Percentiles rank a stretch among this genome's conserved stretches.
phyloP scores from a whole-genome alignment of 2,888 invertebrate genomes.

The Heteromurus nitidus region DNA sequence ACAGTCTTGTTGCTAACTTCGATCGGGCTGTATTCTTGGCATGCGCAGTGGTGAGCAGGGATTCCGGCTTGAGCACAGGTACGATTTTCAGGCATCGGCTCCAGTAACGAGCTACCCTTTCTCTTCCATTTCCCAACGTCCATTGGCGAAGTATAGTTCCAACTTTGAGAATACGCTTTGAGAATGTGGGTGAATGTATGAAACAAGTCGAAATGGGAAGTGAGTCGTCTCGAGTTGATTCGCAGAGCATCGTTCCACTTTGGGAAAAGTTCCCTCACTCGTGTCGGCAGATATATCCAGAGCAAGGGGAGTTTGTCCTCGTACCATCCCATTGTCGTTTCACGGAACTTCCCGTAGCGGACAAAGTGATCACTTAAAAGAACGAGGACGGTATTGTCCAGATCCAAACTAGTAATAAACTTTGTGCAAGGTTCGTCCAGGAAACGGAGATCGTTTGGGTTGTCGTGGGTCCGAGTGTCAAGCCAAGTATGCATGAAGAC shows the following conservation, averaged over 20 bases:
- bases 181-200: slow-evolving; percentile 55
- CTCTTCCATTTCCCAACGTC: too few relatives aligned
- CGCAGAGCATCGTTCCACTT: slow-evolving; percentile 47
- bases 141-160: too few relatives aligned
- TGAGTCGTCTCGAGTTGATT: slow-evolving; percentile 63
- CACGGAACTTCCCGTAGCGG: slow-evolving; percentile 39
- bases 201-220: slow-evolving; percentile 65
- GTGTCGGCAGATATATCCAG: slow-evolving; percentile 52
- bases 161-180: not conserved
- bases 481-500: slow-evolving; percentile 57
- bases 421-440: slow-evolving; percentile 19
- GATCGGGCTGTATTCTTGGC: slow-evolving; percentile 28
- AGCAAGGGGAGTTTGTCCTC: slow-evolving; percentile 59
- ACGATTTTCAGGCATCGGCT: slow-evolving; percentile 5
- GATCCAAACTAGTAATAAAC: slow-evolving; percentile 24
- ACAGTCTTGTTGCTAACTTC: not conserved
- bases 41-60: slow-evolving; percentile 39
- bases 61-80: slow-evolving; percentile 38
- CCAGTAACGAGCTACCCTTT: slow-evolving; percentile 35
- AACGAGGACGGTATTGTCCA: slow-evolving; percentile 45
- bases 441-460: slow-evolving; percentile 23
- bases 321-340: slow-evolving; percentile 59
- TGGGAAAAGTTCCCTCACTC: slow-evolving; percentile 30
- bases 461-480: slow-evolving; percentile 23
- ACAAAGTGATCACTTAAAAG: slow-evolving; percentile 59